Evolutionary conservation across 2,797 vertebrate species (phyloP), one percentile per base, ranked within the genome.

Genomic region (Lacerta agilis): DNA sequence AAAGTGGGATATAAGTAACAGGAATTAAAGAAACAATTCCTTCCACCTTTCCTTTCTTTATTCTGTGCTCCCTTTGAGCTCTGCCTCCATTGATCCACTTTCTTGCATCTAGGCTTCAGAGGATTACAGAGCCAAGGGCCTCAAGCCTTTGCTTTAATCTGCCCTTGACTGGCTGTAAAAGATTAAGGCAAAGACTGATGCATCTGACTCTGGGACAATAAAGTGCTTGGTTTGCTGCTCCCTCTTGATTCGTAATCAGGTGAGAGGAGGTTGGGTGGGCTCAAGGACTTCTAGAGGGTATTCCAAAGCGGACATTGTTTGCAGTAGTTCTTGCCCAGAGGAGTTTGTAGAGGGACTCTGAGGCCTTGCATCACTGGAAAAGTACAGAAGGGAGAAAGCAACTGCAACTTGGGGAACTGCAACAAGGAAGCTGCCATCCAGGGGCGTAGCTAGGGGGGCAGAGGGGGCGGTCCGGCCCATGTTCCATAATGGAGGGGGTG

Each of bases 171-270:
- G 43, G 55, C 77, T 87, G 25, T 80, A 76, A 76, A 75, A 69
- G 77, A 87, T 85, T 77, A 87, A 67, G 49, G 43, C 69, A 83
- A 83, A 43, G 78, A 41, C 88, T 76, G 58, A 75, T 85, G 11
- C 71, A 67, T 81, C 78, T 85, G 78, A 82, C 33, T 85, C 43
- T 36, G 36, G 27, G 77, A 75, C 76, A 75, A 87, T 83, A 80
- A 85, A 76, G 36, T 84, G 81, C 76, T 84, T 87, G 27, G 33
- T 58, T 81, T 61, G 58, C 11, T 85, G 38, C 87, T 66, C 8
- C 27, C 41, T 77, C 78, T 87, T 85, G 86, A 69, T 80, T 84
- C 61, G 27, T 69, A 76, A 81, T 81, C 41, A 58, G 69, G 58
- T 25, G 71, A 61, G n/a, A 43, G 29, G n/a, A 58, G 27, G 72